These are phyloP conservation scores for Pao palembangensis DNA, from an alignment of 2,113 vertebrate species.

Conservation along the genomic window DNA sequence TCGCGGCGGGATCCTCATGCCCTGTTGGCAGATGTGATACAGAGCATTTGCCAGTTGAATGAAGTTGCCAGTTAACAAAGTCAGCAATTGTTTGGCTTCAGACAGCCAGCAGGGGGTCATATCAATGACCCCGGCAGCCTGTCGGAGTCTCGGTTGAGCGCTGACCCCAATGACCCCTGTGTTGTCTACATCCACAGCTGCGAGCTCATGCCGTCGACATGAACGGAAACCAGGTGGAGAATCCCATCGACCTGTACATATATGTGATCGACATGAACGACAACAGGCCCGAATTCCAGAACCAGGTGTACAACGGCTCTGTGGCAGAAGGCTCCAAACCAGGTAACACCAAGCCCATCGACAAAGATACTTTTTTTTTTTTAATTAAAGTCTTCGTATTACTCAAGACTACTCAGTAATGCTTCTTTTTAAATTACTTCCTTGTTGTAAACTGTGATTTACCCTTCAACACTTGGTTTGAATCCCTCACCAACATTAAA, in stretches of 20 bases:
- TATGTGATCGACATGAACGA: constrained; percentile 99
- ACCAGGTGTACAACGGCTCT: constrained; percentile 95
- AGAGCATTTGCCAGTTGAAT: constrained; percentile 38
- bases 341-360: constrained; percentile 71
- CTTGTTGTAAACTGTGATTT: too few species aligned
- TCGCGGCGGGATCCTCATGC: constrained; percentile 38
- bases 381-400: too few species aligned
- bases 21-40: constrained; percentile 34
- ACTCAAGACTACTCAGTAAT: too few species aligned
- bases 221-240: constrained; percentile 99
- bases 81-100: constrained; percentile 19
- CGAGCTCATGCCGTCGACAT: constrained; percentile 95
- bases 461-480: too few species aligned
- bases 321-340: constrained; percentile 97
- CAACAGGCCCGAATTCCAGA: constrained; percentile 95
- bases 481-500: too few species aligned
- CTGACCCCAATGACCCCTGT: background rate
- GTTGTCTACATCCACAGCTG: constrained; percentile 75
- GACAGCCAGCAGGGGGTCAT: constrained; percentile 1
- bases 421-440: too few species aligned
- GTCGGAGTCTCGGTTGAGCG: background rate
- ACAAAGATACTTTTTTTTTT: too few species aligned
- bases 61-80: constrained; percentile 51
- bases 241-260: constrained; percentile 97
- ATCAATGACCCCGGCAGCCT: constrained; percentile 25